phyloP scores from a whole-genome alignment of 2,113 vertebrate genomes.

The Neodontobutis hainanensis region DNA sequence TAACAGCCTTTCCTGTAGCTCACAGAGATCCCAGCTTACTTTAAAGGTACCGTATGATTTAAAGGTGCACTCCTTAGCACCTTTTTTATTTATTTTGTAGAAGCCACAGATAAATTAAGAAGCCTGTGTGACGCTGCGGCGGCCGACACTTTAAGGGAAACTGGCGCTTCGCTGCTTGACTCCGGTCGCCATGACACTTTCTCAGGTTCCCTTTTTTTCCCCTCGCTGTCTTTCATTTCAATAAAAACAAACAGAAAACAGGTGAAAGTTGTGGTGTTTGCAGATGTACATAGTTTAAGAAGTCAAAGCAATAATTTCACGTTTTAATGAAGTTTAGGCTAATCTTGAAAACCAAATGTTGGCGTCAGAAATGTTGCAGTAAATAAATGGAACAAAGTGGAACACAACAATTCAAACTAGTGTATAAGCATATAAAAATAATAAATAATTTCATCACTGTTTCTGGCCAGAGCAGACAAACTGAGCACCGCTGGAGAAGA shows the following conservation, averaged over 20 bases:
- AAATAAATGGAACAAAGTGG: too few relatives aligned
- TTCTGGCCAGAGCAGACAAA: too few relatives aligned
- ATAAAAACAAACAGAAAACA: slow-evolving; percentile 50
- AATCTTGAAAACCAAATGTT: too few relatives aligned
- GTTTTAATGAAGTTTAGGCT: too few relatives aligned
- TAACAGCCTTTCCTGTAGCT: slow-evolving; percentile 41
- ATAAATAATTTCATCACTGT: too few relatives aligned
- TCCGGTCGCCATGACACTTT: slow-evolving; percentile 8
- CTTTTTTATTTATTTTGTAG: slow-evolving; percentile 56
- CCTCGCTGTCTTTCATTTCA: slow-evolving; percentile 25
- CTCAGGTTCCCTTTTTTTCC: slow-evolving; percentile 15
- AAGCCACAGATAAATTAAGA: slow-evolving; percentile 12
- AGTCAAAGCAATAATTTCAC: background rate
- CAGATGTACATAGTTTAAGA: background rate
- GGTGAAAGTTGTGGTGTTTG: background rate
- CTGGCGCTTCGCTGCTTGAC: slow-evolving; percentile 42
- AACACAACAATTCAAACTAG: too few relatives aligned
- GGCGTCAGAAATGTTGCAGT: too few relatives aligned
- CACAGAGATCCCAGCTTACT: background rate
- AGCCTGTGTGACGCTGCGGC: slow-evolving; percentile 17
- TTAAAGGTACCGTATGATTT: slow-evolving; percentile 3
- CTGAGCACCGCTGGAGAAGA: too few relatives aligned
- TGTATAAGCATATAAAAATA: too few relatives aligned
- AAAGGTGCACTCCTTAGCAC: slow-evolving; percentile 11
- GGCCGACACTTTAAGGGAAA: slow-evolving; percentile 29